Base-by-base conservation (phyloP, 1,140 invertebrate genomes). In the Phymorhynchus buccinoides region DNA sequence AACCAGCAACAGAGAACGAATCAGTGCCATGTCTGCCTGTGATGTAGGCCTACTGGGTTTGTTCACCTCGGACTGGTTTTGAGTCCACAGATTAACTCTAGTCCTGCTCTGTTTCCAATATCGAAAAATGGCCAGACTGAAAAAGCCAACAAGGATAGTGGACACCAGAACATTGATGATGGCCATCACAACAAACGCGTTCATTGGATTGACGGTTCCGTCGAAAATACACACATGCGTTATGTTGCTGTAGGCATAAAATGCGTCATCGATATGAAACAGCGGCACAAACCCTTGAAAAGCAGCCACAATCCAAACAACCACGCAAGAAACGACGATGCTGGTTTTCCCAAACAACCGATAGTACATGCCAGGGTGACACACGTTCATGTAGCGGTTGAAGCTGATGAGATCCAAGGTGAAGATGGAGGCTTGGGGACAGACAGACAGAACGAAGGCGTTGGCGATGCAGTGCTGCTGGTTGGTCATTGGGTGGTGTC, bases 351-450 rank as follows among this genome's bases (percentile, higher is more conserved):
- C 32, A 30, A 68, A 73, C 4, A 83, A 16, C 37, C 22, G 35
- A 42, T 22, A 7, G 66, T 83, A 83, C 14, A 44, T 9, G 1
- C 7, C 18, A 41, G 62, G 18, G 32, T 84, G 84, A 37, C 87
- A 87, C 37, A 88, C 85, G 71, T 71, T 77, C 0, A 88, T 35
- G 52, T 84, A 88, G 27, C 87, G 86, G 84, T 88, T 86, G 56
- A 87, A 73, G 48, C 84, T 75, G 48, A 88, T 88, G 30, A 87
- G 42, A 1, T 66, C 81, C 35, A 83, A n/a, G 35, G 81, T 87
- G 48, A 82, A 88, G 14, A 86, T 71, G 14, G 83, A 97, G 92
- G 96, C 94, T 27, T n/a, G 52, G 62, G 77, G 80, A 52, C 83
- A 82, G 4, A 86, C 52, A 14, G 68, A 30, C 14, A 87, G 16